These are phyloP conservation scores for Parus major DNA, from an alignment of 2,113 vertebrate genomes.

Conservation along the genomic window DNA sequence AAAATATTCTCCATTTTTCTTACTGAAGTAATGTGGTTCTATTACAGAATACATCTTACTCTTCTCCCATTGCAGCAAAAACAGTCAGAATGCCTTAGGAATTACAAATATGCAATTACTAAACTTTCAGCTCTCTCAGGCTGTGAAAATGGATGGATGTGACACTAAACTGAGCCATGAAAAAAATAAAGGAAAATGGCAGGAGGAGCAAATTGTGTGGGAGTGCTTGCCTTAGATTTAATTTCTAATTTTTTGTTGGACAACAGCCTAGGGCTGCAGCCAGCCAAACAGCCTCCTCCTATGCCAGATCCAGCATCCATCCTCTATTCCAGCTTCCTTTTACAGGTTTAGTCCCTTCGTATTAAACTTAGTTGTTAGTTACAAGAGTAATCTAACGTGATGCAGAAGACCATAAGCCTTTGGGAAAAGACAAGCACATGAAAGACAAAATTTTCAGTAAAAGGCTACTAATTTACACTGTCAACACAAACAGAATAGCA, in stretches of 20 bases:
- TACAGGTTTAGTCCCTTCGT: background rate
- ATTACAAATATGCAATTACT: background rate
- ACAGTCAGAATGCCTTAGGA: background rate
- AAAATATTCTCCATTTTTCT: background rate
- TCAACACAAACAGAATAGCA: background rate
- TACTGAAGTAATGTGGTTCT: background rate
- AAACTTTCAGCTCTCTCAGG: background rate
- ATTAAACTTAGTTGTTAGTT: background rate
- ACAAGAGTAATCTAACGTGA: background rate
- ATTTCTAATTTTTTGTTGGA: background rate
- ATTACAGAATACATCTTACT: background rate
- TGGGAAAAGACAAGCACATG: background rate
- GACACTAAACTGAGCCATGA: background rate
- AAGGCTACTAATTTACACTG: background rate
- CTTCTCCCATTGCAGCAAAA: background rate
- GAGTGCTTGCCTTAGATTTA: background rate
- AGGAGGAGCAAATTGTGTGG: background rate
- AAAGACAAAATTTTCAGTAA: background rate
- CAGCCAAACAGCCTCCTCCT: background rate
- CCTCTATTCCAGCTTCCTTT: background rate
- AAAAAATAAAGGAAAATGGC: background rate
- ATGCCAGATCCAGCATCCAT: background rate
- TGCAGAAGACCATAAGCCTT: background rate
- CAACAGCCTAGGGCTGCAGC: background rate
- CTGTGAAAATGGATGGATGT: background rate